These are phyloP conservation scores for Mastomys coucha DNA, from an alignment of 2,113 vertebrate species.

Conservation along the genomic window DNA sequence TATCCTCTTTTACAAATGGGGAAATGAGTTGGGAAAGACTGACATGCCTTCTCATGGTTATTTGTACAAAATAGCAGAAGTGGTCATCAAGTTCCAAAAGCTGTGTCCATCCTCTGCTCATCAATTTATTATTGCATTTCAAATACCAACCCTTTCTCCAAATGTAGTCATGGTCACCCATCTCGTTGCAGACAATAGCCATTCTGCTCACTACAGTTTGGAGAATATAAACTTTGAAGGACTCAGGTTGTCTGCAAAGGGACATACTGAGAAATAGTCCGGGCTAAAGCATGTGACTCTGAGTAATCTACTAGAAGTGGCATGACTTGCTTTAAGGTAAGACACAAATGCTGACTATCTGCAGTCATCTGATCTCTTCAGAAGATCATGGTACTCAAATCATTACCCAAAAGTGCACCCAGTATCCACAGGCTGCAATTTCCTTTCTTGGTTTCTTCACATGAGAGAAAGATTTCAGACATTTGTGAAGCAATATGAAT, in stretches of 20 bases:
- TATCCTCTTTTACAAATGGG: slow-evolving; percentile 61
- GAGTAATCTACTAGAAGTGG: not conserved
- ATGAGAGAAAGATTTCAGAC: slow-evolving; percentile 36
- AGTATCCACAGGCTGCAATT: not conserved
- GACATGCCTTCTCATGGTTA: slow-evolving; percentile 14
- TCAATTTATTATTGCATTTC: not conserved
- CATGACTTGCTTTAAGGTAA: not conserved
- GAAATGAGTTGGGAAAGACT: slow-evolving; percentile 20
- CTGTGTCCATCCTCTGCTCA: not conserved
- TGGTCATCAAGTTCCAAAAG: slow-evolving; percentile 38
- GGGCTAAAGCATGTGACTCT: not conserved
- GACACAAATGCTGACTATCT: not conserved
- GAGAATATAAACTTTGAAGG: slow-evolving; percentile 1
- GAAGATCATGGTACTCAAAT: not conserved
- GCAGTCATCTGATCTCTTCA: not conserved
- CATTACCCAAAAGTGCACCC: slow-evolving; percentile 7
- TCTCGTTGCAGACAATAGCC: slow-evolving; percentile 3
- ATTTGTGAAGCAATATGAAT: slow-evolving; percentile 32
- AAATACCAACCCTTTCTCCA: not conserved
- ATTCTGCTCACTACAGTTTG: not conserved
- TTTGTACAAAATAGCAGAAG: slow-evolving; percentile 45
- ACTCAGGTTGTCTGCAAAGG: not conserved
- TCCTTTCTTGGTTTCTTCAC: slow-evolving; percentile 45
- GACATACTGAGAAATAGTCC: not conserved
- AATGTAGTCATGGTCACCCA: not conserved